Conservation (phyloP, 1,140 invertebrate genomes). For the Drosophila nannoptera region DNA sequence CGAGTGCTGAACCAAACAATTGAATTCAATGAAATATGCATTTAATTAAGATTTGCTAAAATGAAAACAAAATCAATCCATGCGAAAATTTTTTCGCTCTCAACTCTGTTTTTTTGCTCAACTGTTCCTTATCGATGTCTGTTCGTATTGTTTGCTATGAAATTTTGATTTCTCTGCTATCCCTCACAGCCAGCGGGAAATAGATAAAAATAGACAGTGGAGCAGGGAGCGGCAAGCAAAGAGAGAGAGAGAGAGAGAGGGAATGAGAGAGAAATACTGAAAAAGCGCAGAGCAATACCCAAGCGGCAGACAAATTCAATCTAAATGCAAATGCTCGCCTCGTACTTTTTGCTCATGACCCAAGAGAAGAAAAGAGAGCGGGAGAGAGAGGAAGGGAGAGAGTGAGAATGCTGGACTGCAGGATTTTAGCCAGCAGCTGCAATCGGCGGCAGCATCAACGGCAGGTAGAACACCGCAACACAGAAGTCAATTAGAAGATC, state of each 20-base stretch:
- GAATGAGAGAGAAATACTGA: slow-evolving; percentile 19
- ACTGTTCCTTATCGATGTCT: slow-evolving; percentile 34
- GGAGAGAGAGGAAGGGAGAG: neutral
- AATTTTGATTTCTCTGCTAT: slow-evolving; percentile 70
- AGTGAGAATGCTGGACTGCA: neutral
- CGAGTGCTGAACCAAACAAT: slow-evolving; percentile 68
- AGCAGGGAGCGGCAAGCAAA: too few species aligned
- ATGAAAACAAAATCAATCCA: slow-evolving; percentile 32
- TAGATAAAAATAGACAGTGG: too few species aligned
- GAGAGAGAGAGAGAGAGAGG: slow-evolving; percentile 8
- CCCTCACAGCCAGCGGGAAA: slow-evolving; percentile 46
- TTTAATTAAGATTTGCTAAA: slow-evolving; percentile 73
- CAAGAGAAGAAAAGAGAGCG: slow-evolving; percentile 1
- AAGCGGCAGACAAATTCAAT: slow-evolving; percentile 66
- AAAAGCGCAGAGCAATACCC: slow-evolving; percentile 6
- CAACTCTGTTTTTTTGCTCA: neutral
- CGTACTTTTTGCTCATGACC: slow-evolving; percentile 54
- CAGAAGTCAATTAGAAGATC: slow-evolving; percentile 71
- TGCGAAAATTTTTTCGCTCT: neutral
- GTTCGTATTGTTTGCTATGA: slow-evolving; percentile 36
- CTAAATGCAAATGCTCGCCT: slow-evolving; percentile 72
- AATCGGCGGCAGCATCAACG: slow-evolving; percentile 19
- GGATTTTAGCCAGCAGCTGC: slow-evolving; percentile 3
- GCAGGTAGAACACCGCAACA: slow-evolving; percentile 70
- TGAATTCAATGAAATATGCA: slow-evolving; percentile 77